Percentiles rank a stretch among this genome's conserved stretches.
These are phyloP conservation scores for Bursaphelenchus okinawaensis DNA, from an alignment of 2,888 invertebrate species.

Conservation along the genomic window DNA sequence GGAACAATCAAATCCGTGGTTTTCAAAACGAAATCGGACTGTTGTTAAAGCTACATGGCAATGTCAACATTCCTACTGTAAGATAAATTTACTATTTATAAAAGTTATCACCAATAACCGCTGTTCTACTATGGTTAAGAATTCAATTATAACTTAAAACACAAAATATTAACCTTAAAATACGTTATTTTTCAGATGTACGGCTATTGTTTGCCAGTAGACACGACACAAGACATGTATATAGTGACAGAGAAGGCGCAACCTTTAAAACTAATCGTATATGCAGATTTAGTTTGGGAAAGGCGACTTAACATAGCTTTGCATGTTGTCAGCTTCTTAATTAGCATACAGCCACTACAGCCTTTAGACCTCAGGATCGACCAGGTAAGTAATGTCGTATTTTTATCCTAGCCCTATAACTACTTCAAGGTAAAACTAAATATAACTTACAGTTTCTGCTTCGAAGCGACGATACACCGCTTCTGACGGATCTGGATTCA, in stretches of 20 bases:
- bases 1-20: neutral
- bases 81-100: neutral
- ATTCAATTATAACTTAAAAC: neutral
- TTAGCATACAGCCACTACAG: neutral
- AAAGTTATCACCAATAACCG: too few species aligned
- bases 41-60: conserved; percentile 13
- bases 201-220: conserved; percentile 7
- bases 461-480: neutral
- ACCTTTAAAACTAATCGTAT: neutral
- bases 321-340: neutral
- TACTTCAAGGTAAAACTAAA: neutral
- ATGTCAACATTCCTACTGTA: conserved; percentile 15
- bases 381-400: neutral
- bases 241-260: neutral
- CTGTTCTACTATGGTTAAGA: too few species aligned
- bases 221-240: neutral
- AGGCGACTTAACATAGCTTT: neutral
- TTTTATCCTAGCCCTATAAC: neutral
- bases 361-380: neutral
- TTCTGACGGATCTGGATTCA: neutral
- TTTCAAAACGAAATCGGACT: conserved; percentile 19
- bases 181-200: neutral
- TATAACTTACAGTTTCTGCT: neutral
- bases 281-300: neutral
- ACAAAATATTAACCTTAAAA: neutral